Percentiles rank a stretch among this genome's conserved stretches.
These are phyloP conservation scores for Indicator indicator DNA, from an alignment of 2,113 vertebrate species.

Conservation along the genomic window DNA sequence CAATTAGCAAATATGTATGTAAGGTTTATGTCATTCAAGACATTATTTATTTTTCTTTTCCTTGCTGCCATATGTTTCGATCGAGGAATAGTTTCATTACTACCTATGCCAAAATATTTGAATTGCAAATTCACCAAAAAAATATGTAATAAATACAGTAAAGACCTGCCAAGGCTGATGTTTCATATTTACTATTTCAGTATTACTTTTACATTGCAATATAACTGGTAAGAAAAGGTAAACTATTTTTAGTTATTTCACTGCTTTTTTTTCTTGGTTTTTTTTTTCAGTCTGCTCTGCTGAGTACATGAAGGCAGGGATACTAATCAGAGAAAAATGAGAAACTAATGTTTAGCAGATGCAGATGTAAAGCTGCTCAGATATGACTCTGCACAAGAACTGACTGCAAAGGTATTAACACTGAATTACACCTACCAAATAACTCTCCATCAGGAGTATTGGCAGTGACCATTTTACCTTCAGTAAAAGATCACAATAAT, in stretches of 20 bases:
- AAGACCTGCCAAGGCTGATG: neutral
- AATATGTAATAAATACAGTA: neutral
- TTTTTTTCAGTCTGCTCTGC: neutral
- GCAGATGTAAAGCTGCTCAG: neutral
- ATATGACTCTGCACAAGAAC: neutral
- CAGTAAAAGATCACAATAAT: neutral
- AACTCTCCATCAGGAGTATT: neutral
- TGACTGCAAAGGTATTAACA: neutral
- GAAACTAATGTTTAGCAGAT: neutral
- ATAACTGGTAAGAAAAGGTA: neutral
- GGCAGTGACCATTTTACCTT: neutral
- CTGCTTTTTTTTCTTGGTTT: no score
- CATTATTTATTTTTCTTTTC: slow-evolving; percentile 19
- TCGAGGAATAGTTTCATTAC: neutral
- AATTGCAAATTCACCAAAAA: neutral
- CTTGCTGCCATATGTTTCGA: neutral
- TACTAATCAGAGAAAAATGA: neutral
- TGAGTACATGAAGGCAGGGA: neutral
- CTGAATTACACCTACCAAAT: neutral
- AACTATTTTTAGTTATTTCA: neutral
- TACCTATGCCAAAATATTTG: neutral
- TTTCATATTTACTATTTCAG: neutral
- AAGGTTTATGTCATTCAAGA: neutral
- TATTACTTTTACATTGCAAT: neutral
- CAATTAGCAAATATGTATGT: neutral